Base-by-base conservation (phyloP, 2,888 invertebrate genomes). In the Chrysodeixis includens region DNA sequence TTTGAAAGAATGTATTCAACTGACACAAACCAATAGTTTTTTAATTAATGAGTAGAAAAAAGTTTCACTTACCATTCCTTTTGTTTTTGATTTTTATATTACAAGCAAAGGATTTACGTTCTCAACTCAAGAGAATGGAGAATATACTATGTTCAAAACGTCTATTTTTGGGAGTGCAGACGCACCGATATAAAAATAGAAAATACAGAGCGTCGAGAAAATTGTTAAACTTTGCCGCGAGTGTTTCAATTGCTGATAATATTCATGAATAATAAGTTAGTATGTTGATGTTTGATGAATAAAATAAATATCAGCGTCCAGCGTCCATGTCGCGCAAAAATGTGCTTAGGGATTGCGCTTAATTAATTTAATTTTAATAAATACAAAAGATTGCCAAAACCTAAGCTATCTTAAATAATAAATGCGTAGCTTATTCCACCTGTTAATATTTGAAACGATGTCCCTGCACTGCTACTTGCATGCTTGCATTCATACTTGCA, bases 121-220 rank as follows among this genome's bases (percentile, higher is more conserved):
- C 53, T 71, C 70, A 78, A 79, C 79, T 64, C 68, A 71, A 60
- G 67, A 63, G 75, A 67, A 75, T 64, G 74, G 79, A 81, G 78
- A 79, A 76, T 83, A 81, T 85, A 85, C 79, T 86, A 83, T 84
- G 81, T 81, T 84, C 83, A 86, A 89, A 88, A 85, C 83, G 71
- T 92, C 93, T 93, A 93, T 93, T 93, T 93, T 88, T 86, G 91
- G 92, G 90, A 76, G 81, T 85, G 87, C 89, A 87, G 85, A 90
- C 90, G 92, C 88, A 84, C 73, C 72, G 86, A 73, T 86, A 71
- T 88, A 90, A 86, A 92, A 93, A 93, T 93, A 93, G 93, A 92
- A 85, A 82, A 78, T 79, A 81, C 78, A 81, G 83, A 79, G 83
- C 86, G 85, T 76, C 77, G 75, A 73, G 80, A 84, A 87, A 87